Conservation (phyloP, 2,113 vertebrate species). For the Ailuropoda melanoleuca region DNA sequence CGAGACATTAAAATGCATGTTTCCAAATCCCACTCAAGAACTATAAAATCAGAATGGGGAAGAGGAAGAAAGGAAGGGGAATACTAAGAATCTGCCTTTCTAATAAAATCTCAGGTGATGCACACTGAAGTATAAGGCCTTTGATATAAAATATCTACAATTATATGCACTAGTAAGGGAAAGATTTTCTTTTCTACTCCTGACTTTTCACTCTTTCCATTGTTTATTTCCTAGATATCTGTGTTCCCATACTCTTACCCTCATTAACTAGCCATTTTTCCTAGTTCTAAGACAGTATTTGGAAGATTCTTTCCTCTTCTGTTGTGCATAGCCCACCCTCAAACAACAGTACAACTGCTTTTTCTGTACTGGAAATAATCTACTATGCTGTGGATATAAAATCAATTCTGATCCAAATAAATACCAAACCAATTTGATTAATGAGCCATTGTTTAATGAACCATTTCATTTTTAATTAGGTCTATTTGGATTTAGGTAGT, state of each 20-base stretch:
- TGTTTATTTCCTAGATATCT: neutral
- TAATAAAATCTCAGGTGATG: neutral
- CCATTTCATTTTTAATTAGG: constrained; percentile 26
- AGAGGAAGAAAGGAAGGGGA: neutral
- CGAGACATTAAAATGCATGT: neutral
- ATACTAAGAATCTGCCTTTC: neutral
- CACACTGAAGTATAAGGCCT: neutral
- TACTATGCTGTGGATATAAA: neutral
- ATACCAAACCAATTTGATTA: constrained; percentile 1
- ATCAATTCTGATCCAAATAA: constrained; percentile 30
- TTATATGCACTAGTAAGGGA: neutral
- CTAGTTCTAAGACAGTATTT: constrained; percentile 22
- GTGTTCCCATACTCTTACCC: neutral
- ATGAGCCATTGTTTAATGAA: neutral
- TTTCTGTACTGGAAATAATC: constrained; percentile 48
- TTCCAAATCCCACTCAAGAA: neutral
- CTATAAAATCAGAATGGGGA: neutral
- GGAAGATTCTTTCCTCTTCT: constrained; percentile 17
- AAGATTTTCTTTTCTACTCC: neutral
- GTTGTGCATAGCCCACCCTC: neutral
- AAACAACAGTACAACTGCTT: neutral
- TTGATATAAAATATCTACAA: neutral
- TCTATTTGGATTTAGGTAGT: constrained; percentile 22
- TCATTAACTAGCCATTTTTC: neutral
- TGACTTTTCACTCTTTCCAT: neutral